Evolutionary conservation across 2,797 vertebrate genomes (phyloP).

Genomic region (Momotus momota): DNA sequence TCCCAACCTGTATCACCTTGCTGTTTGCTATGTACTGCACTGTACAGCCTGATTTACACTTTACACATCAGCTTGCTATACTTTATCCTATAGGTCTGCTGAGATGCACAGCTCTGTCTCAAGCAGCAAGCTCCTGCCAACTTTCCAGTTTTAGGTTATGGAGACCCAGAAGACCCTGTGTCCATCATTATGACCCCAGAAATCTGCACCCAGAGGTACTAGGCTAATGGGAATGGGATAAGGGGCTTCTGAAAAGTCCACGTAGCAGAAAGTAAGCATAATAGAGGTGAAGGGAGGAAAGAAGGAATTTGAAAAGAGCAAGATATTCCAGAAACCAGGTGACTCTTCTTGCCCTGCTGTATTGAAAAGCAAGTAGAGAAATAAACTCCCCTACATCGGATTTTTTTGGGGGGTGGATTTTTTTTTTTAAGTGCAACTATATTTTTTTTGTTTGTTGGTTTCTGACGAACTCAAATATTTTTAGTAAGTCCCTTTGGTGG

Average conservation of each 20-base stretch:
- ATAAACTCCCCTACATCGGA: not conserved
- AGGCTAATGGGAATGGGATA: not conserved
- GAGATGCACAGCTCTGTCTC: not conserved
- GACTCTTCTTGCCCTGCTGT: not conserved
- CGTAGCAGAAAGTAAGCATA: not conserved
- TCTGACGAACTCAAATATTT: not conserved
- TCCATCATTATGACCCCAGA: not conserved
- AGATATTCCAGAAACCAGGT: not conserved
- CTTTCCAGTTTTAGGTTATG: not conserved
- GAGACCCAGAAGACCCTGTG: not conserved
- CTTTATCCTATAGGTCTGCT: not conserved
- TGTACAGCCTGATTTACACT: too few species aligned
- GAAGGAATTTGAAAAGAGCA: not conserved
- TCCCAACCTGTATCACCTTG: not conserved
- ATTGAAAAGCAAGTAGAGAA: not conserved
- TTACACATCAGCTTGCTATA: accelerated
- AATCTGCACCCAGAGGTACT: not conserved
- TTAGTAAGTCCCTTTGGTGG: not conserved
- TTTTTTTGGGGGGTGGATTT: not conserved
- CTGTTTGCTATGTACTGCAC: not conserved
- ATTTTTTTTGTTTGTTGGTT: not conserved
- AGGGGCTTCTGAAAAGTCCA: not conserved
- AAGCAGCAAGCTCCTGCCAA: not conserved
- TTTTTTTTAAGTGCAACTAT: not conserved
- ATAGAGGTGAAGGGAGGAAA: not conserved